Evolutionary conservation across 2,888 invertebrate species (phyloP).

Genomic region (Catocala sponsa): DNA sequence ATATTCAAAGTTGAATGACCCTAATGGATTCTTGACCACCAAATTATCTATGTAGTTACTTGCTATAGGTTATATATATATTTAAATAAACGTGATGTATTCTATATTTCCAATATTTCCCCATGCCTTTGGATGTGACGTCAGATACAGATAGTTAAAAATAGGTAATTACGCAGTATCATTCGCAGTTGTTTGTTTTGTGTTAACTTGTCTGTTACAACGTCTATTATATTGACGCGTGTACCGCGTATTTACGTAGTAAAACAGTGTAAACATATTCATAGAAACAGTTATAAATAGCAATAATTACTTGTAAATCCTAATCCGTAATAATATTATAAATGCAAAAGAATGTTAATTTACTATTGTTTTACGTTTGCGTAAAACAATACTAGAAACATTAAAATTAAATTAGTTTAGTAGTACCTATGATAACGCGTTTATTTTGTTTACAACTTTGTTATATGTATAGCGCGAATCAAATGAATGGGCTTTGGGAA

Average conservation of each 20-base stretch:
- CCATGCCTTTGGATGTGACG: neutral
- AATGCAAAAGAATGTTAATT: too few relatives aligned
- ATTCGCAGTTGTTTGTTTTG: neutral
- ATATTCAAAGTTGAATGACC: conserved; percentile 57
- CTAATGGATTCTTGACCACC: conserved; percentile 47
- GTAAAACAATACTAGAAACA: too few relatives aligned
- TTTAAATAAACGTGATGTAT: conserved; percentile 27
- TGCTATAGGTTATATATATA: conserved; percentile 15
- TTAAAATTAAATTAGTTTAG: too few relatives aligned
- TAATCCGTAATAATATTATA: too few relatives aligned
- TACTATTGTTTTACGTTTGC: too few relatives aligned
- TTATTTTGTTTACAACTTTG: too few relatives aligned
- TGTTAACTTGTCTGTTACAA: neutral
- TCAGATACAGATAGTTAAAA: neutral
- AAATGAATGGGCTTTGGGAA: too few relatives aligned
- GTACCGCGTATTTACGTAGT: neutral
- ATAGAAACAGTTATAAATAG: too few relatives aligned
- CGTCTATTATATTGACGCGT: neutral
- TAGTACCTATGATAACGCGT: too few relatives aligned
- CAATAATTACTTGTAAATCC: too few relatives aligned
- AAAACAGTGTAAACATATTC: too few relatives aligned
- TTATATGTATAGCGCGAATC: too few relatives aligned
- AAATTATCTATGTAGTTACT: conserved; percentile 24
- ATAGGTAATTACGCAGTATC: conserved; percentile 3
- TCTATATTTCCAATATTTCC: conserved; percentile 22